phyloP scores from a whole-genome alignment of 2,113 vertebrate species.

The Piprites chloris region DNA sequence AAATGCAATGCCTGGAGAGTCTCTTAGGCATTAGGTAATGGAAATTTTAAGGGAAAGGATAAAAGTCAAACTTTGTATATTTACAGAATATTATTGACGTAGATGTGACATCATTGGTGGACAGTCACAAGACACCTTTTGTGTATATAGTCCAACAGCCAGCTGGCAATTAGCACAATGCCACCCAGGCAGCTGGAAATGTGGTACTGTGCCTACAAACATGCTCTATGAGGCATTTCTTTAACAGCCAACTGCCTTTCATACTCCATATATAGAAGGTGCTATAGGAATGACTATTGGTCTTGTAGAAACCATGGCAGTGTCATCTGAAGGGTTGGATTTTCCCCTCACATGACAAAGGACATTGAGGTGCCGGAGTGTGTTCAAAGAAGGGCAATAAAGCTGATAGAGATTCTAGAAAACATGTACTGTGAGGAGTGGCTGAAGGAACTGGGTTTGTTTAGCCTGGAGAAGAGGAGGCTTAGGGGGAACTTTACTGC shows the following conservation, averaged over 20 bases:
- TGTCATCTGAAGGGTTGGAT: neutral
- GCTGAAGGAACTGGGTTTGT: neutral
- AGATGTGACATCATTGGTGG: neutral
- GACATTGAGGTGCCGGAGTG: neutral
- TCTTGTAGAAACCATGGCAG: neutral
- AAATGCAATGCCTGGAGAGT: slow-evolving; percentile 19
- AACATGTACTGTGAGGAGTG: neutral
- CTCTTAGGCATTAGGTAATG: neutral
- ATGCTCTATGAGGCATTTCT: neutral
- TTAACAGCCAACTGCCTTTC: neutral
- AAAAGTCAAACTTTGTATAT: slow-evolving; percentile 20
- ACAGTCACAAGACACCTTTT: slow-evolving; percentile 7
- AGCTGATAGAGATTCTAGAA: neutral
- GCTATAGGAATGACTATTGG: neutral
- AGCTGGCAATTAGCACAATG: neutral
- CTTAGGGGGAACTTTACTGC: fast-evolving
- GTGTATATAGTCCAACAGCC: neutral
- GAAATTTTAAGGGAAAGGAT: slow-evolving; percentile 8
- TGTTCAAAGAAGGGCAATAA: neutral
- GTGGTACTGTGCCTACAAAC: neutral
- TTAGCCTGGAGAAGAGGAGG: neutral
- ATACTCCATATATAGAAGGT: neutral
- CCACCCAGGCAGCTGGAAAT: neutral
- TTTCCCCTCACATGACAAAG: neutral
- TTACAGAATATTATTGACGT: slow-evolving; percentile 9